These are phyloP conservation scores for Chelon auratus DNA, from an alignment of 2,797 vertebrate species.

Conservation along the genomic window DNA sequence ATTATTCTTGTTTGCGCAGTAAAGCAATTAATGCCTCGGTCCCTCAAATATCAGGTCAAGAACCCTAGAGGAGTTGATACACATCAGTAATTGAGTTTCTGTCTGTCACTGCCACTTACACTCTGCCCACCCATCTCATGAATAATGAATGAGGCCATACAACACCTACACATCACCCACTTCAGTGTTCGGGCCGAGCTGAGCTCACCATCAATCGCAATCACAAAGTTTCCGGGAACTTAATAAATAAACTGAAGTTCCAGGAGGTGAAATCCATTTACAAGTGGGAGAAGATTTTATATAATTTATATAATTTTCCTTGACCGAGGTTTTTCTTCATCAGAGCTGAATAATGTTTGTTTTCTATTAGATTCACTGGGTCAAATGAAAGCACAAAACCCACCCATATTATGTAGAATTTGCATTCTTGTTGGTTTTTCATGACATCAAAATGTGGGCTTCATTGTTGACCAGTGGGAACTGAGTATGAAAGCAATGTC, in stretches of 20 bases:
- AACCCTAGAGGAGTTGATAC: constrained; percentile 65
- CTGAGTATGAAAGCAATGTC: constrained; percentile 79
- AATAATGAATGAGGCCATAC: constrained; percentile 79
- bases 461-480: constrained; percentile 74
- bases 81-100: constrained; percentile 76
- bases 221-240: constrained; percentile 14
- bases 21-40: constrained; percentile 54
- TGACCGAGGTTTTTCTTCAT: not conserved
- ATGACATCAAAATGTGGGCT: constrained; percentile 86
- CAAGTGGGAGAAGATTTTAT: constrained; percentile 2
- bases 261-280: not conserved
- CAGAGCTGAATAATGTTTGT: constrained; percentile 16
- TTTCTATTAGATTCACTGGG: constrained; percentile 2
- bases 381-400: constrained; percentile 45
- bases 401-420: constrained; percentile 49
- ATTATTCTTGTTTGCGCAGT: constrained; percentile 54
- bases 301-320: not conserved
- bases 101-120: constrained; percentile 73
- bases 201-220: constrained; percentile 26
- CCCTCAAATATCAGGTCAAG: constrained; percentile 71
- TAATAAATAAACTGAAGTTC: constrained; percentile 20
- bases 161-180: constrained; percentile 77
- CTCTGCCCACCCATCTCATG: constrained; percentile 77
- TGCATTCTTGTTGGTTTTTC: constrained; percentile 75
- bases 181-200: constrained; percentile 51